Conservation (phyloP, 2,113 vertebrate genomes). For the Tetrao urogallus region DNA sequence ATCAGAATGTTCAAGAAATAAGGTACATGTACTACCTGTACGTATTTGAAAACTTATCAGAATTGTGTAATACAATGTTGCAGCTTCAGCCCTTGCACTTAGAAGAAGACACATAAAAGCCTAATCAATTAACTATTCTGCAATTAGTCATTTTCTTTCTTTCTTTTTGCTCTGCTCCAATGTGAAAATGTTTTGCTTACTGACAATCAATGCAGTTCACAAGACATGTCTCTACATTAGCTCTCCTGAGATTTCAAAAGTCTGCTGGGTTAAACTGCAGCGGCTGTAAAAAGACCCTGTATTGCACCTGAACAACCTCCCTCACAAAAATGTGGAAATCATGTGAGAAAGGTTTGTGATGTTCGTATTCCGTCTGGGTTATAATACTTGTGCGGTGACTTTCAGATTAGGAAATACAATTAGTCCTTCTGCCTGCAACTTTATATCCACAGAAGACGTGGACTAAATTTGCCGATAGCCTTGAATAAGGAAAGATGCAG, state of each 20-base stretch:
- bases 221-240: not conserved
- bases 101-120: not conserved
- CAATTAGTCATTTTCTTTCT: not conserved
- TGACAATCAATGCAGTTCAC: not conserved
- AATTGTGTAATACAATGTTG: not conserved
- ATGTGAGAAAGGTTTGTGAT: not conserved
- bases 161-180: not conserved
- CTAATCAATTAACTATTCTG: not conserved
- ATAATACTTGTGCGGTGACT: not conserved
- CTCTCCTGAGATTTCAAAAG: not conserved
- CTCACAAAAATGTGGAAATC: not conserved
- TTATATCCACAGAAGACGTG: not conserved
- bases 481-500: not conserved
- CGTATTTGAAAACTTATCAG: not conserved
- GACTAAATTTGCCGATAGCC: not conserved
- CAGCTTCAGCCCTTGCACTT: not conserved
- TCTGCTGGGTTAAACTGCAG: not conserved
- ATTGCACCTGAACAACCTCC: not conserved
- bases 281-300: not conserved
- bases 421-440: not conserved
- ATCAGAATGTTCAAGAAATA: not conserved
- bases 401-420: not conserved
- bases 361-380: not conserved
- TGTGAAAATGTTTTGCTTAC: not conserved
- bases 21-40: rapidly evolving